phyloP scores from a whole-genome alignment of 2,888 invertebrate species.

The Drosophila paramelanica region DNA sequence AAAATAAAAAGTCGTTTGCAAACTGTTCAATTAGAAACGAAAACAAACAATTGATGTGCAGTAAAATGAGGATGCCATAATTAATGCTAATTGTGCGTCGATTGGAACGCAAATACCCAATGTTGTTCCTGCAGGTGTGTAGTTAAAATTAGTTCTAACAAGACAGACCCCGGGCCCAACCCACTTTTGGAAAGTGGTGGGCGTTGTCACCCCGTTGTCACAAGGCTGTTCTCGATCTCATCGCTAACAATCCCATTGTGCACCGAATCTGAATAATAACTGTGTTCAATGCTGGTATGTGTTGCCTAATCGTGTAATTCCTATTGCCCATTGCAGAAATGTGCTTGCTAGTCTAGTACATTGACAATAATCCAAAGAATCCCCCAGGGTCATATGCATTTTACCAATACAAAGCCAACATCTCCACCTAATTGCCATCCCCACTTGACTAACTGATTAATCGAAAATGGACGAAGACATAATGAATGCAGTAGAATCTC shows the following conservation, averaged over 20 bases:
- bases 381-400: slow-evolving; percentile 73
- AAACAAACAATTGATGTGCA: slow-evolving; percentile 44
- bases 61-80: slow-evolving; percentile 52
- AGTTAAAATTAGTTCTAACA: slow-evolving; percentile 34
- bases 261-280: slow-evolving; percentile 18
- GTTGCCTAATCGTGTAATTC: slow-evolving; percentile 31
- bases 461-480: slow-evolving; percentile 89
- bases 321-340: slow-evolving; percentile 64
- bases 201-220: slow-evolving; percentile 62
- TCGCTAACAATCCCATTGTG: slow-evolving; percentile 44
- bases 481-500: slow-evolving; percentile 90
- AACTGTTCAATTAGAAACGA: slow-evolving; percentile 32
- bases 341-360: slow-evolving; percentile 64
- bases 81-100: slow-evolving; percentile 43
- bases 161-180: slow-evolving; percentile 36
- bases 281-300: slow-evolving; percentile 17
- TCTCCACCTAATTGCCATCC: slow-evolving; percentile 44
- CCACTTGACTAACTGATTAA: slow-evolving; percentile 52
- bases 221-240: slow-evolving; percentile 46
- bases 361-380: slow-evolving; percentile 77
- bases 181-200: slow-evolving; percentile 60
- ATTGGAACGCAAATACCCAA: slow-evolving; percentile 55
- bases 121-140: slow-evolving; percentile 72
- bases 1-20: slow-evolving; percentile 32
- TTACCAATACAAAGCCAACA: slow-evolving; percentile 54